Percentiles rank a stretch among this genome's conserved stretches.
Evolutionary conservation across 2,113 vertebrate genomes (phyloP).

Genomic region (Argyrosomus japonicus): DNA sequence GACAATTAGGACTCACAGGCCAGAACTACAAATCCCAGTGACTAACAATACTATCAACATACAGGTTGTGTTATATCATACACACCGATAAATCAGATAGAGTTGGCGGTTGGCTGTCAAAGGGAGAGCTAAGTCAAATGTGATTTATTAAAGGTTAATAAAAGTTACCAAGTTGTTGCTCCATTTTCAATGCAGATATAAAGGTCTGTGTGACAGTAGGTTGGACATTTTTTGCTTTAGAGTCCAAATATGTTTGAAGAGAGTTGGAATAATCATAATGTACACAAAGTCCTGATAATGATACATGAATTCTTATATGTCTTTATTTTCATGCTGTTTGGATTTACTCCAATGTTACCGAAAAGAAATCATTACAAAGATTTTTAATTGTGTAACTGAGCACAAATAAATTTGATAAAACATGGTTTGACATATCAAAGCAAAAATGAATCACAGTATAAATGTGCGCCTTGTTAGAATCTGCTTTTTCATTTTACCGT

Average conservation of each 20-base stretch:
- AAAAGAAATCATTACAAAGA: background rate
- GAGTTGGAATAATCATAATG: background rate
- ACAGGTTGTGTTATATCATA: background rate
- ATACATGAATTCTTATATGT: background rate
- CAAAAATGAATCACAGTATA: background rate
- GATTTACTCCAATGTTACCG: background rate
- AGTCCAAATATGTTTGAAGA: background rate
- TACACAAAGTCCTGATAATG: background rate
- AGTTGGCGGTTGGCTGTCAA: background rate
- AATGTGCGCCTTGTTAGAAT: background rate
- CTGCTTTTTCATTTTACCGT: background rate
- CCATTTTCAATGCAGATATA: background rate
- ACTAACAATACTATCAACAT: background rate
- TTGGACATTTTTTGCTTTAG: no score
- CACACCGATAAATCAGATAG: background rate
- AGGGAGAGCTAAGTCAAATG: background rate
- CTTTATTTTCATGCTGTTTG: background rate
- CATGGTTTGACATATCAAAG: background rate
- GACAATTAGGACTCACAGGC: slow-evolving; percentile 25
- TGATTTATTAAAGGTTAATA: background rate
- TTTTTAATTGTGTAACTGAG: background rate
- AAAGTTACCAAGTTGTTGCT: background rate
- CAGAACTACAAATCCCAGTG: slow-evolving; percentile 31
- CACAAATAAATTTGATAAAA: background rate
- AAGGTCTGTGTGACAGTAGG: no score